These are phyloP conservation scores for Ditula angustiorana DNA, from an alignment of 2,888 invertebrate species.

Conservation along the genomic window DNA sequence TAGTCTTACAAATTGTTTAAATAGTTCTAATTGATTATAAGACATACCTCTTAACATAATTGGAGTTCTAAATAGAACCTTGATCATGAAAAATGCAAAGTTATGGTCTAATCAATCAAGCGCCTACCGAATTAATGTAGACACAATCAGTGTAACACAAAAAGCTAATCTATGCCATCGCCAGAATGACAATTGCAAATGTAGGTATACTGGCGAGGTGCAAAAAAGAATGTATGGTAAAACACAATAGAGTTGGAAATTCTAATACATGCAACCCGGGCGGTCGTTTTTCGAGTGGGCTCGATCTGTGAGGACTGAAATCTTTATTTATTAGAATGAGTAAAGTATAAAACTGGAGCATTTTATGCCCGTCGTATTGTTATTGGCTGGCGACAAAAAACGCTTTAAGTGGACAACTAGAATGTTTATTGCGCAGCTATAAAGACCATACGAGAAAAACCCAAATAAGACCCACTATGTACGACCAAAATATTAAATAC, in stretches of 20 bases:
- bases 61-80: not conserved
- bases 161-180: slow-evolving; percentile 43
- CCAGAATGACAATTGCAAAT: slow-evolving; percentile 74
- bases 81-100: slow-evolving; percentile 19
- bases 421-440: slow-evolving; percentile 41
- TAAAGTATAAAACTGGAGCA: slow-evolving; percentile 76
- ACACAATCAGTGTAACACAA: slow-evolving; percentile 38
- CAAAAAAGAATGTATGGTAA: slow-evolving; percentile 83
- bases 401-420: slow-evolving; percentile 42
- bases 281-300: slow-evolving; percentile 78
- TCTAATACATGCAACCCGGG: slow-evolving; percentile 78
- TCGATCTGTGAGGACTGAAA: slow-evolving; percentile 72
- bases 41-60: not conserved
- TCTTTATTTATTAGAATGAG: slow-evolving; percentile 84
- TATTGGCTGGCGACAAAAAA: slow-evolving; percentile 64
- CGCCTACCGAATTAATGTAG: slow-evolving; percentile 38
- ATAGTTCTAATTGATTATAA: not conserved
- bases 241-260: slow-evolving; percentile 78
- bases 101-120: slow-evolving; percentile 37
- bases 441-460: slow-evolving; percentile 10
- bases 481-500: slow-evolving; percentile 24
- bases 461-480: not conserved
- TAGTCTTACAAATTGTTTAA: no score
- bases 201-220: slow-evolving; percentile 67
- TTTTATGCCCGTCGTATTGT: slow-evolving; percentile 73